A percentile compares a stretch with the other conserved stretches of the same genome.
phyloP scores from a whole-genome alignment of 2,113 vertebrate genomes.

The Siniperca knerii region DNA sequence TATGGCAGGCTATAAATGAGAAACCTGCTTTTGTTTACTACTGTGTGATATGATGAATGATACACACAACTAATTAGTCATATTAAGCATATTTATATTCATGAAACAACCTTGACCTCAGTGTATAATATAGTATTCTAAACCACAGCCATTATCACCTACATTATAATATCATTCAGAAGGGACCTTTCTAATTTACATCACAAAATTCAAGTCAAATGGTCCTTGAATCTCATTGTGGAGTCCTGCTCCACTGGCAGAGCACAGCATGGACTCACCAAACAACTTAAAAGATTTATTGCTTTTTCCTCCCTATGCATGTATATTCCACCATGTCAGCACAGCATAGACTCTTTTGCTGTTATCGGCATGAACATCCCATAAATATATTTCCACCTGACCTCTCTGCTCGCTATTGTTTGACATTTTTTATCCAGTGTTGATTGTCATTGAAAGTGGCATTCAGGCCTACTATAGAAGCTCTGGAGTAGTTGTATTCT shows the following conservation, averaged over 20 bases:
- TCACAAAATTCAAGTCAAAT: slow-evolving; percentile 12
- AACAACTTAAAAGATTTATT: slow-evolving; percentile 36
- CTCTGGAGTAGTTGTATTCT: not conserved
- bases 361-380: slow-evolving; percentile 15
- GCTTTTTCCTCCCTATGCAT: slow-evolving; percentile 10
- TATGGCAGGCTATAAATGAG: too few species aligned
- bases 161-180: not conserved
- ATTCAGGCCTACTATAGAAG: not conserved
- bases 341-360: not conserved
- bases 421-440: slow-evolving; percentile 25
- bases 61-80: not conserved
- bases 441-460: slow-evolving; percentile 32
- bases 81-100: slow-evolving; percentile 9
- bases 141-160: slow-evolving; percentile 16
- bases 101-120: slow-evolving; percentile 33
- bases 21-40: too few species aligned
- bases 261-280: not conserved
- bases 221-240: slow-evolving; percentile 15
- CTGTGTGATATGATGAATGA: too few species aligned
- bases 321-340: slow-evolving; percentile 15
- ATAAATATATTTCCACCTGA: slow-evolving; percentile 11
- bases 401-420: not conserved
- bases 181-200: slow-evolving; percentile 20
- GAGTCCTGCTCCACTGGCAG: not conserved
- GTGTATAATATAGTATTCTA: slow-evolving; percentile 2